Percentiles rank a stretch among this genome's conserved stretches.
These are phyloP conservation scores for Alitta virens DNA, from an alignment of 2,888 invertebrate species.

Conservation along the genomic window DNA sequence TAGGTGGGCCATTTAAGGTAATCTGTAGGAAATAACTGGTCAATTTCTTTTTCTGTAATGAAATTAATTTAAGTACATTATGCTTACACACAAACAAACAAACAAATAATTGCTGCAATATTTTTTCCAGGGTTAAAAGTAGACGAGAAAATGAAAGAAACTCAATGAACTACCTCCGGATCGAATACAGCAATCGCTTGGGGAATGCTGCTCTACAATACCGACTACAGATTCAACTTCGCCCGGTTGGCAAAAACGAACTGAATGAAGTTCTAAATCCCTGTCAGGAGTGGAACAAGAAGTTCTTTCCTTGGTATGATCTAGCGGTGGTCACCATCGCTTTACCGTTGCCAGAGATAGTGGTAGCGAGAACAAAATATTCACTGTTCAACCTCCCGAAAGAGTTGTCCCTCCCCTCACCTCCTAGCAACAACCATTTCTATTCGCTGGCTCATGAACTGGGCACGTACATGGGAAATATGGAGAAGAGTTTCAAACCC, in stretches of 20 bases:
- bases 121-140: no score
- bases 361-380: conserved; percentile 13
- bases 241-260: not conserved
- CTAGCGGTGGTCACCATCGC: conserved; percentile 22
- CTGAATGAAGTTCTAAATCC: not conserved
- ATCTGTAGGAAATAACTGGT: no score
- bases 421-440: conserved; percentile 15
- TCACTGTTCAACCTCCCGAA: conserved; percentile 13
- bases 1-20: no score
- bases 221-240: conserved; percentile 14
- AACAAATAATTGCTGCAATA: no score
- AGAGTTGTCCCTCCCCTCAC: conserved; percentile 9
- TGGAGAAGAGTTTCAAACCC: not conserved
- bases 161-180: conserved; percentile 14
- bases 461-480: conserved; percentile 8
- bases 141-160: not conserved
- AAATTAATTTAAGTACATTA: no score
- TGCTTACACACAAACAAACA: no score
- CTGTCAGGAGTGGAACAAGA: not conserved
- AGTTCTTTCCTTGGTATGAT: conserved; percentile 21
- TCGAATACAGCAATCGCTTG: conserved; percentile 14
- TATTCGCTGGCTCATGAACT: conserved; percentile 10
- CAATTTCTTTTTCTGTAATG: no score
- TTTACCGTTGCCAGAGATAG: conserved; percentile 6
- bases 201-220: conserved; percentile 10